Percentiles rank a stretch among this genome's conserved stretches.
Evolutionary conservation across 2,113 vertebrate species (phyloP).

Genomic region (Pagrus major): DNA sequence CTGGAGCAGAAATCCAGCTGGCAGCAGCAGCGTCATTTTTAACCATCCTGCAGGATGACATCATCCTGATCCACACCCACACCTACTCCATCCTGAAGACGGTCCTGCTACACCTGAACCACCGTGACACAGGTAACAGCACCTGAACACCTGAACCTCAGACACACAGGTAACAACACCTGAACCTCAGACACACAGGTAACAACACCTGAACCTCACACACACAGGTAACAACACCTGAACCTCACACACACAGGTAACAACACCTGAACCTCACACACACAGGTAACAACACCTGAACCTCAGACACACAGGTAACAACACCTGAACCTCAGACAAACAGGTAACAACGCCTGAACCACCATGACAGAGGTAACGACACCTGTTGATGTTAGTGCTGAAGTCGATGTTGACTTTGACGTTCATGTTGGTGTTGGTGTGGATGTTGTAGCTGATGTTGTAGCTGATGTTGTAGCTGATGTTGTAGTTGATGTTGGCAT

Average conservation of each 20-base stretch:
- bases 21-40: slow-evolving; percentile 92
- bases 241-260: neutral
- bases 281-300: slow-evolving; percentile 81
- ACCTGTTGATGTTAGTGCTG: too few relatives aligned
- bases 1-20: slow-evolving; percentile 92
- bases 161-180: neutral
- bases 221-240: neutral
- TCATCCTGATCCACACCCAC: slow-evolving; percentile 91
- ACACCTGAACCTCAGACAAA: neutral
- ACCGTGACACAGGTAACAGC: slow-evolving; percentile 82
- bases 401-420: neutral
- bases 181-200: neutral
- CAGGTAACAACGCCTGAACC: too few relatives aligned
- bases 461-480: too few relatives aligned
- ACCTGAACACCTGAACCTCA: neutral
- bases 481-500: neutral
- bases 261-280: neutral
- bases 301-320: slow-evolving; percentile 89
- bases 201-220: neutral
- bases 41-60: slow-evolving; percentile 94
- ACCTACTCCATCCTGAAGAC: slow-evolving; percentile 93
- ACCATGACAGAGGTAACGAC: too few relatives aligned
- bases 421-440: too few relatives aligned
- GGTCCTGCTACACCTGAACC: slow-evolving; percentile 92
- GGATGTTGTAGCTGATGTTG: neutral